phyloP scores from a whole-genome alignment of 2,113 vertebrate species.

The Menidia beryllina region DNA sequence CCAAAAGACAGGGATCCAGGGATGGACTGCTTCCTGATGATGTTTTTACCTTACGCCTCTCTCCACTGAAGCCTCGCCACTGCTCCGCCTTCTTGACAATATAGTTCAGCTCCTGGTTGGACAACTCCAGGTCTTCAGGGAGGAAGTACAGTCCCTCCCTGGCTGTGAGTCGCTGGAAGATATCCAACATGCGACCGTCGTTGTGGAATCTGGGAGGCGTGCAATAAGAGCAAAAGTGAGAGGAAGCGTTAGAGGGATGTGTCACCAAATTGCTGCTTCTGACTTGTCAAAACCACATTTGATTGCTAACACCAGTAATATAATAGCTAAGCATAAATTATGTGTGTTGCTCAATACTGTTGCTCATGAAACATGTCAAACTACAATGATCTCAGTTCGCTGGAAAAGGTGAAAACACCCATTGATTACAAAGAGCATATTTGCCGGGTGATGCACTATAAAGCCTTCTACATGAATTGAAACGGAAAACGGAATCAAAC shows the following conservation, averaged over 20 bases:
- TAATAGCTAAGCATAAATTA: constrained; percentile 13
- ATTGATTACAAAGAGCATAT: constrained; percentile 58
- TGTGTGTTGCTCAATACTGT: constrained; percentile 19
- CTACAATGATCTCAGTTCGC: constrained; percentile 10
- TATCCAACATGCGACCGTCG: constrained; percentile 87
- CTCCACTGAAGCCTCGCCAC: constrained; percentile 91
- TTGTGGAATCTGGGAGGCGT: constrained; percentile 82
- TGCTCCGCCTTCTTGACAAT: constrained; percentile 90
- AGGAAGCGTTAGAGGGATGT: background rate
- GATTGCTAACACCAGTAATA: constrained; percentile 21
- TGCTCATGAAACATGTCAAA: constrained; percentile 32
- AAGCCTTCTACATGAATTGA: constrained; percentile 61
- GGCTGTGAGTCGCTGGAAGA: constrained; percentile 84
- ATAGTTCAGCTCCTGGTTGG: constrained; percentile 90
- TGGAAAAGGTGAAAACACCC: constrained; percentile 15
- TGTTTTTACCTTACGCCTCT: constrained; percentile 88
- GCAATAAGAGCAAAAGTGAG: constrained; percentile 8
- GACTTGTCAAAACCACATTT: constrained; percentile 6
- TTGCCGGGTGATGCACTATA: constrained; percentile 28
- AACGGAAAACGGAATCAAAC: constrained; percentile 72
- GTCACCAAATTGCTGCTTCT: constrained; percentile 31
- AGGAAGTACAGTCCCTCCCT: constrained; percentile 87
- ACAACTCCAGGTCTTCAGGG: constrained; percentile 91
- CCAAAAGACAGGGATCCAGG: background rate
- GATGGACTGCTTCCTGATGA: background rate